A percentile compares a stretch with the other conserved stretches of the same genome.
Conservation (phyloP, 2,113 vertebrate genomes). For the Cyprinodon tularosa region DNA sequence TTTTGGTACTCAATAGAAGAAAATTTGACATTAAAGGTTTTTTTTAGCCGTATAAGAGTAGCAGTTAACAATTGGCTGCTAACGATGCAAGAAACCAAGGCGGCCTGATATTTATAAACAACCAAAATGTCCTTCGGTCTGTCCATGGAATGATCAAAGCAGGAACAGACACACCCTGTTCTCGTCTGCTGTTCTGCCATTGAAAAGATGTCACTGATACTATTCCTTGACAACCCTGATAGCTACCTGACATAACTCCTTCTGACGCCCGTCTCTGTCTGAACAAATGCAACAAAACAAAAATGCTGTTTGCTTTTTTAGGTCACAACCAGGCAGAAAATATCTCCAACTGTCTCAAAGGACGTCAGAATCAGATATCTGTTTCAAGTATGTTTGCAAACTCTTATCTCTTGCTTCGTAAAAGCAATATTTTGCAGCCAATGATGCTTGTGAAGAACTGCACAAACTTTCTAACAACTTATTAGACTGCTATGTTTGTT, state of each 20-base stretch:
- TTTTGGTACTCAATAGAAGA: background rate
- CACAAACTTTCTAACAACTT: constrained; percentile 14
- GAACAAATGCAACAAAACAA: constrained; percentile 36
- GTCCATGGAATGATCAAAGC: constrained; percentile 10
- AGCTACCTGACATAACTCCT: constrained; percentile 14
- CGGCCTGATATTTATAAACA: too few relatives aligned
- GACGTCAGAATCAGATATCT: background rate
- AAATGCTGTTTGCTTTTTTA: background rate
- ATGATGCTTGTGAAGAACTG: background rate
- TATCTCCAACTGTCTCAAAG: background rate
- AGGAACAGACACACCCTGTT: background rate
- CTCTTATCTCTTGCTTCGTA: background rate
- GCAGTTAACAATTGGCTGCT: background rate
- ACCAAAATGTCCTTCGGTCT: constrained; percentile 16
- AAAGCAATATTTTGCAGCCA: background rate
- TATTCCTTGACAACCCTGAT: background rate
- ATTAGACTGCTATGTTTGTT: background rate
- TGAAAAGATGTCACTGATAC: constrained; percentile 1
- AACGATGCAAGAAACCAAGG: background rate
- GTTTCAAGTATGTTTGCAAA: background rate
- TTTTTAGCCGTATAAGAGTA: too few relatives aligned
- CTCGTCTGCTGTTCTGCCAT: background rate
- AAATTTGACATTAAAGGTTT: background rate
- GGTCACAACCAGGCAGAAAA: constrained; percentile 19
- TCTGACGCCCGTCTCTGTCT: background rate